Conservation (phyloP, 2,888 invertebrate species). For the Dermolepida albohirtum region DNA sequence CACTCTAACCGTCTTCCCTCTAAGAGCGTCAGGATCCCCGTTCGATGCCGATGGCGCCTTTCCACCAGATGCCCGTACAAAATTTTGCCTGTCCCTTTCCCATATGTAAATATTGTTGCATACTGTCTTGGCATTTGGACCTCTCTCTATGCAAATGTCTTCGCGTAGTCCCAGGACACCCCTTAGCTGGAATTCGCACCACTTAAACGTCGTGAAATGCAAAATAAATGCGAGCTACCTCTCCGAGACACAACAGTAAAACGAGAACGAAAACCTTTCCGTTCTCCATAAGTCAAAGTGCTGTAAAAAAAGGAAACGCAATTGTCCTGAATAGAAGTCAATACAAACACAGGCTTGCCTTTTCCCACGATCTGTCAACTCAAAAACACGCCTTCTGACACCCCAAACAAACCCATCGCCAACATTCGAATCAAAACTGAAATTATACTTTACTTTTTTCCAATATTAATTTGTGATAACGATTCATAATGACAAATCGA, state of each 20-base stretch:
- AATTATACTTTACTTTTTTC: not conserved
- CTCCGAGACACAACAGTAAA: conserved; percentile 32
- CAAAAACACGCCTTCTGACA: not conserved
- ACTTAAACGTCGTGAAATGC: conserved; percentile 33
- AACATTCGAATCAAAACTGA: not conserved
- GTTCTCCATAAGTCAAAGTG: conserved; percentile 26
- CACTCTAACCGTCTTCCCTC: conserved; percentile 57
- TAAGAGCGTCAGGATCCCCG: conserved; percentile 50
- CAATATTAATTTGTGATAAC: not conserved
- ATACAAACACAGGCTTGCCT: conserved; percentile 32
- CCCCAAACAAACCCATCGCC: not conserved
- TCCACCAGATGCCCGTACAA: conserved; percentile 52
- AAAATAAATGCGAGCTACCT: conserved; percentile 37
- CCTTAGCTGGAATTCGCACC: conserved; percentile 46
- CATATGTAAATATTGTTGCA: conserved; percentile 55
- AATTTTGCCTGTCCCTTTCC: conserved; percentile 49
- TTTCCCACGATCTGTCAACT: conserved; percentile 37
- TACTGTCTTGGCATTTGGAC: conserved; percentile 45
- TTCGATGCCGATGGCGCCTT: conserved; percentile 44
- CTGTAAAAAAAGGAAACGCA: conserved; percentile 9
- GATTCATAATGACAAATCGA: too few relatives aligned
- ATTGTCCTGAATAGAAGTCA: conserved; percentile 19
- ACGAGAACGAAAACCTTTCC: conserved; percentile 18
- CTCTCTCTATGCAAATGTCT: conserved; percentile 46
- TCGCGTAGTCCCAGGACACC: conserved; percentile 43